Percentiles rank a stretch among this genome's conserved stretches.
Conservation (phyloP, 2,113 vertebrate genomes). For the Syngnathoides biaculeatus region DNA sequence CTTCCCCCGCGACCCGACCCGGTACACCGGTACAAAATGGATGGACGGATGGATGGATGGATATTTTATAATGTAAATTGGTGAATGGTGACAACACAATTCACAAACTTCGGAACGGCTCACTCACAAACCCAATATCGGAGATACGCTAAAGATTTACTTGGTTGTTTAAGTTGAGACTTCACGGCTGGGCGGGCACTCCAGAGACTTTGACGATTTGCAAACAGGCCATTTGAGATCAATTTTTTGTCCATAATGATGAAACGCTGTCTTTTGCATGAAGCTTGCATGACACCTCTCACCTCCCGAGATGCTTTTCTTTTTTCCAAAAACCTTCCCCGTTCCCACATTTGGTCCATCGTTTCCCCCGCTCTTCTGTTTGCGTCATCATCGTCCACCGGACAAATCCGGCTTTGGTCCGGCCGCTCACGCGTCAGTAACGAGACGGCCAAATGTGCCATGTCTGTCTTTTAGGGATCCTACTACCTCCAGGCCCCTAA, state of each 20-base stretch:
- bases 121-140: neutral
- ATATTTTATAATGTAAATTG: too few relatives aligned
- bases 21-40: too few relatives aligned
- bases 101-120: neutral
- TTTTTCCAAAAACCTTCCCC: neutral
- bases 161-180: too few relatives aligned
- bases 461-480: conserved; percentile 76
- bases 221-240: neutral
- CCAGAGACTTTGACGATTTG: too few relatives aligned
- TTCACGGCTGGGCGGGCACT: too few relatives aligned
- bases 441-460: conserved; percentile 59
- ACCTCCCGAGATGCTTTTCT: neutral
- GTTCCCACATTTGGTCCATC: conserved; percentile 9
- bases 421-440: conserved; percentile 44
- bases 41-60: too few relatives aligned
- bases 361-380: conserved; percentile 22
- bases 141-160: too few relatives aligned
- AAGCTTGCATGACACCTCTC: conserved; percentile 33
- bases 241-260: conserved; percentile 9
- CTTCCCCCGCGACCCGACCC: too few relatives aligned
- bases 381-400: conserved; percentile 11
- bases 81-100: too few relatives aligned
- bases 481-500: conserved; percentile 76
- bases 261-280: conserved; percentile 36
- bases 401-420: conserved; percentile 24